These are phyloP conservation scores for Apaloderma vittatum DNA, from an alignment of 2,113 vertebrate genomes.

Conservation along the genomic window DNA sequence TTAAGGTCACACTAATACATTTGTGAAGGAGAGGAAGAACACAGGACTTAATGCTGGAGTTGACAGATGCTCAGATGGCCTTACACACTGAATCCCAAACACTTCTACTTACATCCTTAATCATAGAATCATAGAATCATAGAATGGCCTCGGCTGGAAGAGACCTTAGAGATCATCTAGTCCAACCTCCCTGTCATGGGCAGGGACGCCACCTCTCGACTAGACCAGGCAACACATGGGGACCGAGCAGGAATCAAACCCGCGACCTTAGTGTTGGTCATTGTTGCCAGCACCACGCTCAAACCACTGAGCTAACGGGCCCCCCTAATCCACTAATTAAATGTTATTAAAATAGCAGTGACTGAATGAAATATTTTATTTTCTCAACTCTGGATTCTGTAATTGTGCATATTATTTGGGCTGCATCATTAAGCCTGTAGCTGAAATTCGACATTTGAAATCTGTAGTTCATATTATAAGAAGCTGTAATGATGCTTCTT, in stretches of 20 bases:
- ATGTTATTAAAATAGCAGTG: not conserved
- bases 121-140: too few species aligned
- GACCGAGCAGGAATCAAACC: too few species aligned
- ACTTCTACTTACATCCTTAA: not conserved
- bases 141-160: too few species aligned
- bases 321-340: not conserved
- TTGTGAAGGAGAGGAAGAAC: not conserved
- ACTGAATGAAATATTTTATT: not conserved
- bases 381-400: not conserved
- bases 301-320: too few species aligned
- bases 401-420: not conserved
- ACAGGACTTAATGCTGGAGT: not conserved
- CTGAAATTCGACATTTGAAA: constrained; percentile 1
- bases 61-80: not conserved
- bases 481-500: not conserved
- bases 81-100: not conserved
- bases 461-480: not conserved
- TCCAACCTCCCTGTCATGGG: too few species aligned
- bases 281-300: too few species aligned
- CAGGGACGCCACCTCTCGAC: too few species aligned
- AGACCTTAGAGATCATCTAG: too few species aligned
- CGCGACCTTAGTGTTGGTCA: too few species aligned
- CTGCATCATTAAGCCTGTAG: not conserved
- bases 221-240: too few species aligned
- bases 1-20: not conserved